Conservation (phyloP, 2,113 vertebrate genomes). For the Gadus macrocephalus region DNA sequence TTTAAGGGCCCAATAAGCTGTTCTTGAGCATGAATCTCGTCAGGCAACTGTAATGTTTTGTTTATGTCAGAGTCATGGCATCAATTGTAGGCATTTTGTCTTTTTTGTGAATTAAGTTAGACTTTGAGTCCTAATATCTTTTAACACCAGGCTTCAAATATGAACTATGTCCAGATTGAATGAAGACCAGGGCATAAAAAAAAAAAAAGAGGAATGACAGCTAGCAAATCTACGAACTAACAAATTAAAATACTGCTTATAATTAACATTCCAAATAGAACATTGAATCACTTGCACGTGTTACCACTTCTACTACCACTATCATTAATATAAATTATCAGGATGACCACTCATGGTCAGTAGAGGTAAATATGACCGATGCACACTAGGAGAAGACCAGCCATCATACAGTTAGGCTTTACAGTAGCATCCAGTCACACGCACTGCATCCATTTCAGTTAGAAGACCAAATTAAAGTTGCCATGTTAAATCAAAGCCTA, state of each 20-base stretch:
- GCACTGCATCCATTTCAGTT: constrained; percentile 26
- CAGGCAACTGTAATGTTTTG: too few relatives aligned
- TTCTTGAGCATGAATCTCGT: constrained; percentile 16
- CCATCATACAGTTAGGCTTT: constrained; percentile 35
- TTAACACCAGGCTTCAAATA: constrained; percentile 6
- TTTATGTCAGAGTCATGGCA: too few relatives aligned
- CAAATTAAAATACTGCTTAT: constrained; percentile 48
- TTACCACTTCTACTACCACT: constrained; percentile 50
- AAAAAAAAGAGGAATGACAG: constrained; percentile 34
- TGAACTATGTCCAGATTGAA: constrained; percentile 25
- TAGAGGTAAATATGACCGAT: constrained; percentile 44
- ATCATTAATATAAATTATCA: constrained; percentile 54
- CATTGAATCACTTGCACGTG: constrained; percentile 47
- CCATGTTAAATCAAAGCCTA: constrained; percentile 29
- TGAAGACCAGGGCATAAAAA: neutral
- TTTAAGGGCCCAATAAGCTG: constrained; percentile 24
- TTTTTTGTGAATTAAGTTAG: constrained; percentile 1
- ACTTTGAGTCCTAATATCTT: neutral
- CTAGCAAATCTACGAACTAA: constrained; percentile 51
- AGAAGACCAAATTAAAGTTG: constrained; percentile 37
- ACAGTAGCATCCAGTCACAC: constrained; percentile 24
- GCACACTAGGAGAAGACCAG: constrained; percentile 37
- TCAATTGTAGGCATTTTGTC: neutral
- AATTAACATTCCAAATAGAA: constrained; percentile 41
- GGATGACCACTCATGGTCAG: constrained; percentile 44